Evolutionary conservation across 2,888 invertebrate genomes (phyloP), one percentile per base, ranked within the genome.

Genomic region (Orthonevra nobilis): DNA sequence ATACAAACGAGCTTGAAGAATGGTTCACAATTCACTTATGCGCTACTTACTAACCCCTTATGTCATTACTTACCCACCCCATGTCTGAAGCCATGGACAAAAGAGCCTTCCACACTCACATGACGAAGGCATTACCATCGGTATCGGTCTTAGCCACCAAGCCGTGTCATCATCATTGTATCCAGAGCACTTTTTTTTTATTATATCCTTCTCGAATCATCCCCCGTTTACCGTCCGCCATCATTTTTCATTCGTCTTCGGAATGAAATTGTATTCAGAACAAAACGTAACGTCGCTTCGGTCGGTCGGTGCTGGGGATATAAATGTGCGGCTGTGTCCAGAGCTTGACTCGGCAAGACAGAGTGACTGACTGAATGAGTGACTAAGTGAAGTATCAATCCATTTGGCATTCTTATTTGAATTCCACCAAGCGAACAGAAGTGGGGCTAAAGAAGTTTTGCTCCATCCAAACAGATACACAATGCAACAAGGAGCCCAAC

Each of bases 311-410:
- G 4, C n/a, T 36, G 32, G 14, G 23, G 3, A 26, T 10, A 46
- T 30, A 14, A 36, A 36, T 23, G 36, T 44, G 46, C 60, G 34
- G 34, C 32, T 14, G 26, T 19, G 17, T 42, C 23, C 42, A 46
- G 46, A 30, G 38, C 40, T 52, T 34, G 34, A 50, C 28, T 70
- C 17, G 20, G 26, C 14, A 60, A 28, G 72, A 38, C 48, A 30
- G 23, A 58, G 19, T 30, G 44, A 73, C 58, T 60, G 69, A 36
- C 50, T 52, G 63, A 64, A 44, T 72, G 72, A 77, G 61, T 56
- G 69, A 63, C 70, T 63, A 75, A 77, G 70, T 66, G 44, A 72
- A 77, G 77, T 54, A 64, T 64, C 60, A 6, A 72, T 66, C 72
- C 52, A 60, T 63, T 54, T 63, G 70, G 70, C 63, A 70, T 50